phyloP scores from a whole-genome alignment of 1,140 invertebrate genomes.

The Lasaia peninsularis region DNA sequence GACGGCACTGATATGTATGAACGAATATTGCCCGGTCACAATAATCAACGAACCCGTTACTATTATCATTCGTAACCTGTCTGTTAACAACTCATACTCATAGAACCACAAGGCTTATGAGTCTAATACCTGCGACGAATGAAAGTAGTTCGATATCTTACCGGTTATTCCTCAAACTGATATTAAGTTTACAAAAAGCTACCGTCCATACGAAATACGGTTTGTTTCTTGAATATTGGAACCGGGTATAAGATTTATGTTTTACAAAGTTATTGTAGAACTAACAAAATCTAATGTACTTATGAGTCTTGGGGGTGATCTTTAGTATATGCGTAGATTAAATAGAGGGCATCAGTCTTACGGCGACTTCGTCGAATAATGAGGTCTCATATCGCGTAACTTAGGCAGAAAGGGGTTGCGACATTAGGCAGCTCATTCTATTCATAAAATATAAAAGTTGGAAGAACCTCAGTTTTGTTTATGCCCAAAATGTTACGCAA shows the following conservation, averaged over 20 bases:
- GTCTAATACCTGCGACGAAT: too few species aligned
- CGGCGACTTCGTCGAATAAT: constrained; percentile 11
- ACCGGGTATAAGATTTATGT: constrained; percentile 19
- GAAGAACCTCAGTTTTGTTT: neutral
- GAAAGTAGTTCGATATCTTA: too few species aligned
- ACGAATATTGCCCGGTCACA: constrained; percentile 21
- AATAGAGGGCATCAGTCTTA: constrained; percentile 41
- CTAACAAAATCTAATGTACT: constrained; percentile 32
- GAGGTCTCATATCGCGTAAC: neutral
- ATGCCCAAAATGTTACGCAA: neutral
- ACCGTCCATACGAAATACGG: too few species aligned
- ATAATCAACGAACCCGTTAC: neutral
- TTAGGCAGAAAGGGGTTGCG: neutral
- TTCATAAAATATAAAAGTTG: neutral
- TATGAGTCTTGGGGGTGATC: constrained; percentile 26
- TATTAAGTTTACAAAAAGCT: too few species aligned
- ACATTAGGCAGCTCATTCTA: neutral
- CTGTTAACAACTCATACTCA: neutral
- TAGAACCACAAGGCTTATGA: too few species aligned
- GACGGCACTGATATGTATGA: constrained; percentile 56
- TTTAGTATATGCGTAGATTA: constrained; percentile 27
- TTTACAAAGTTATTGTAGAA: constrained; percentile 42
- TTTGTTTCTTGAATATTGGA: neutral
- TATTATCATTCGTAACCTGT: too few species aligned
- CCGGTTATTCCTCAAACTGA: too few species aligned